Evolutionary conservation across 2,888 invertebrate genomes (phyloP), one percentile per base, ranked within the genome.

Genomic region (Lasioglossum zephyrum): DNA sequence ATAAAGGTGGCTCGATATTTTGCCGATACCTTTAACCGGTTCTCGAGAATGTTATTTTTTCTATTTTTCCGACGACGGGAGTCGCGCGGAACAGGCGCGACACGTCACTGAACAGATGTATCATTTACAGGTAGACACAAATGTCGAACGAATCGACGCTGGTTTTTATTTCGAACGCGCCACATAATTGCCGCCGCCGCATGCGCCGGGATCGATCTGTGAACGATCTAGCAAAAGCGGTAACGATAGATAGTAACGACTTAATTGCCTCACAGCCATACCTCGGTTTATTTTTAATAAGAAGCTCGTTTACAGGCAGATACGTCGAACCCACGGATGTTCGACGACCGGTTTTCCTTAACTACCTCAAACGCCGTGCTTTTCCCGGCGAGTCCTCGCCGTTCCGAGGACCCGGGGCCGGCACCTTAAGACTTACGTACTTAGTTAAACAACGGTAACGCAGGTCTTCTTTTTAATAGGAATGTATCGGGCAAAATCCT

Each of bases 331-430:
- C 76, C 13, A 63, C 63, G 63, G 70, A 76, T 31, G 22, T 69
- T 77, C 83, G 87, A 87, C 89, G 57, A 70, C 85, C 81, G 87
- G 84, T 86, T 89, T 87, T 70, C 13, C 74, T 89, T 87, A 3
- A 31, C 77, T 41, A 72, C 53, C 70, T 39, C 53, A 66, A 53
- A n/a, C 79, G 72, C 77, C 22, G 80, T 31, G 36, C 41, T 2
- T 57, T 57, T 57, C n/a, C 57, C 57, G 18, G 63, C 66, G 70
- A 13, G 53, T 57, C 36, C 63, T 70, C 39, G 60, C 39, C 22
- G 26, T 22, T 31, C 22, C 11, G 26, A 31, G 44, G 22, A 18
- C 5, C 22, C 63, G 4, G 73, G 26, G 47, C 41, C 79, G 3
- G 70, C 47, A 63, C 70, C 36, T 49, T 47, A 75, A 49, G 53